Percentiles rank a stretch among this genome's conserved stretches.
Evolutionary conservation across 2,888 invertebrate species (phyloP).

Genomic region (Drosophila neotestacea): DNA sequence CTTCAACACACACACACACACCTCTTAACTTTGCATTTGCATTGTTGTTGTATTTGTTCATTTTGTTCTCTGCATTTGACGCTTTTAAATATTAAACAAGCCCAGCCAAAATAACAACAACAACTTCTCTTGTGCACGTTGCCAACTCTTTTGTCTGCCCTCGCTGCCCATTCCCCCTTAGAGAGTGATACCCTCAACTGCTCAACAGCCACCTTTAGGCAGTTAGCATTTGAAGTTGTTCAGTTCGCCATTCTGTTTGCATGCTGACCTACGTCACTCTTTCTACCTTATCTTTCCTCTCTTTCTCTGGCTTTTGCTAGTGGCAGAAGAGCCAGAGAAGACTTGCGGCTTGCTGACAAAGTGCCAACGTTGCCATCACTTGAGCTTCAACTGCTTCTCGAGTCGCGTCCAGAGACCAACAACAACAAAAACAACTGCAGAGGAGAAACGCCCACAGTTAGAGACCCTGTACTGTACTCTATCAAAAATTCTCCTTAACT

Average conservation of each 20-base stretch:
- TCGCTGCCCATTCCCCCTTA: background rate
- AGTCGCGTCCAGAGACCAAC: conserved; percentile 24
- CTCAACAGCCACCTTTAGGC: conserved; percentile 2
- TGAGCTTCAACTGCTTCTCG: conserved; percentile 29
- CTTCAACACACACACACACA: background rate
- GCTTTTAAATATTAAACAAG: conserved; percentile 57
- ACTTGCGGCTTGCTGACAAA: conserved; percentile 45
- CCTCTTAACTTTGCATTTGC: background rate
- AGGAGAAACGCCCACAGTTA: background rate
- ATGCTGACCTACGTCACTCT: conserved; percentile 18
- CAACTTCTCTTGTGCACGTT: conserved; percentile 36
- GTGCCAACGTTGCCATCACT: conserved; percentile 39
- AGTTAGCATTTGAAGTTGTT: conserved; percentile 53
- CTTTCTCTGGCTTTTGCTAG: background rate
- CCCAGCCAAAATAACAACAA: conserved; percentile 7
- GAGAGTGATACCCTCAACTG: background rate
- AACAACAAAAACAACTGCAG: background rate
- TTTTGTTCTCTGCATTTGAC: conserved; percentile 44
- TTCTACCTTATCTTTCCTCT: background rate
- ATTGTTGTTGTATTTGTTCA: conserved; percentile 29
- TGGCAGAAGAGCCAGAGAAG: conserved; percentile 18
- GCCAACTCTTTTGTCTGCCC: conserved; percentile 9
- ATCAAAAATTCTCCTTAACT: too few species aligned
- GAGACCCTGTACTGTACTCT: too few species aligned
- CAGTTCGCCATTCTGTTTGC: conserved; percentile 45